phyloP scores from a whole-genome alignment of 2,888 invertebrate species.

The Philereme vetulata region DNA sequence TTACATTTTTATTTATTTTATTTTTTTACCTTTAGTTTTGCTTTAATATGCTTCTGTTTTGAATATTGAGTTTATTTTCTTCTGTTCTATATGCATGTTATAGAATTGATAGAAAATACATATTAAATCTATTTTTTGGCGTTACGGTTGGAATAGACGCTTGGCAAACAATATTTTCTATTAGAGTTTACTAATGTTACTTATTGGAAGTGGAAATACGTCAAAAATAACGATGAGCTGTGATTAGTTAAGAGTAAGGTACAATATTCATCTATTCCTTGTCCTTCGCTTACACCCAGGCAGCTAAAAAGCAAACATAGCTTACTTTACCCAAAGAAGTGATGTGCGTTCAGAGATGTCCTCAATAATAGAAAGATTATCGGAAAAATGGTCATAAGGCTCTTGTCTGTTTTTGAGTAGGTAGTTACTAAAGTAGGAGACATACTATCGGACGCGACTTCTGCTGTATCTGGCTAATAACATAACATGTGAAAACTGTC shows the following conservation, averaged over 20 bases:
- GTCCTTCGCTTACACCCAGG: too few relatives aligned
- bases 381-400: too few relatives aligned
- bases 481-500: too few relatives aligned
- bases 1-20: slow-evolving; percentile 62
- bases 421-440: too few relatives aligned
- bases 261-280: neutral
- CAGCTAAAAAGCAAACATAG: too few relatives aligned
- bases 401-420: too few relatives aligned
- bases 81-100: slow-evolving; percentile 18
- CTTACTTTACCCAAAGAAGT: too few relatives aligned
- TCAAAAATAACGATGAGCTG: slow-evolving; percentile 31
- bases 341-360: too few relatives aligned
- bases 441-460: too few relatives aligned
- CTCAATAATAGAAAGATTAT: too few relatives aligned
- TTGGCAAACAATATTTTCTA: slow-evolving; percentile 27
- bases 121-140: slow-evolving; percentile 1
- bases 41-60: slow-evolving; percentile 6
- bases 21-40: slow-evolving; percentile 20
- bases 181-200: slow-evolving; percentile 26
- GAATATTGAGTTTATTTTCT: neutral
- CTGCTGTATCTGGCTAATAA: too few relatives aligned
- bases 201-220: slow-evolving; percentile 21
- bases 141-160: slow-evolving; percentile 9
- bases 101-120: slow-evolving; percentile 18
- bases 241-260: slow-evolving; percentile 30